phyloP scores from a whole-genome alignment of 2,113 vertebrate genomes.

The Pelecanus crispus region DNA sequence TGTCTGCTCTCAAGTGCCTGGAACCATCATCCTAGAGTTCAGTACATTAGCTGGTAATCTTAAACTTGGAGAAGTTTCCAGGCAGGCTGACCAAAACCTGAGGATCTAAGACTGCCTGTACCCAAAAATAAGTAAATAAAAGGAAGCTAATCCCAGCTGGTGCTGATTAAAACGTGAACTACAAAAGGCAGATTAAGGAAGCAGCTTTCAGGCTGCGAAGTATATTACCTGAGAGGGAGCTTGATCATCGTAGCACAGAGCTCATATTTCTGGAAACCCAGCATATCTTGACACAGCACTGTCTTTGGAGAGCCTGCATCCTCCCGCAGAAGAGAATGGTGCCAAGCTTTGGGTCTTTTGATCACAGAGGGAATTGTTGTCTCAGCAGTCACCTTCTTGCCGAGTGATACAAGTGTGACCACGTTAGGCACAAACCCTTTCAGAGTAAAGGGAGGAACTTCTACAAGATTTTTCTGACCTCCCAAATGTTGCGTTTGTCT shows the following conservation, averaged over 20 bases:
- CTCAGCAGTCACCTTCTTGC: background rate
- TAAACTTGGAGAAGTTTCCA: background rate
- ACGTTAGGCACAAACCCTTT: background rate
- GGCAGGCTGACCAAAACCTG: background rate
- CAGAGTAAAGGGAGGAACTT: background rate
- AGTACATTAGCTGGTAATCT: background rate
- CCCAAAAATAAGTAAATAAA: background rate
- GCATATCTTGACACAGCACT: background rate
- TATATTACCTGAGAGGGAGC: background rate
- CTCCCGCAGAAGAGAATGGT: background rate
- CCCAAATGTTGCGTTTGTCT: background rate
- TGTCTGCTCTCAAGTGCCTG: background rate
- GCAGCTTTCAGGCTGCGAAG: background rate
- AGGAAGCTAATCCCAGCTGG: constrained; percentile 14
- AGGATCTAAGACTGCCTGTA: background rate
- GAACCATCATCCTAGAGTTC: background rate
- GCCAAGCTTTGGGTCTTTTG: background rate
- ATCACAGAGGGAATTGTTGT: background rate
- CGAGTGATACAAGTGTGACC: background rate
- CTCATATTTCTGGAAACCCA: background rate
- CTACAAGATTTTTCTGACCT: background rate
- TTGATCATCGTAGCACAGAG: background rate
- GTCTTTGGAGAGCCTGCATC: background rate
- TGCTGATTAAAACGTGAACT: background rate
- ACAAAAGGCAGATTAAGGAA: background rate